A percentile compares a stretch with the other conserved stretches of the same genome.
Evolutionary conservation across 2,113 vertebrate species (phyloP).

Genomic region (Willisornis vidua): DNA sequence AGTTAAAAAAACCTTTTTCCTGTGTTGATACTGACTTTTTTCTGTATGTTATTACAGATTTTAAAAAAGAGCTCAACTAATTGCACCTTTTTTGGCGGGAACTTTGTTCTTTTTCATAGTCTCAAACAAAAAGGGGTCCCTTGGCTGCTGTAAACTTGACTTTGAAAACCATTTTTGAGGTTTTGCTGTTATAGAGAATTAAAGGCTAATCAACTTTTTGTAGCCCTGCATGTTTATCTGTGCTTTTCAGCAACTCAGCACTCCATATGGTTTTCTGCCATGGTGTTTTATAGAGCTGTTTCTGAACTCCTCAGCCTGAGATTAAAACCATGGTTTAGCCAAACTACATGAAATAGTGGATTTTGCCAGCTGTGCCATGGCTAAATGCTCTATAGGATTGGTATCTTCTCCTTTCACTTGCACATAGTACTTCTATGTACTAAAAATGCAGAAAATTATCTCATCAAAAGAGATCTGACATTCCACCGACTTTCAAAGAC

Average conservation of each 20-base stretch:
- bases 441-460: constrained; percentile 4
- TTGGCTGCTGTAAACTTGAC: neutral
- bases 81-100: neutral
- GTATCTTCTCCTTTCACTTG: neutral
- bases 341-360: neutral
- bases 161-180: constrained; percentile 2
- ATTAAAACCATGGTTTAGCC: constrained; percentile 20
- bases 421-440: neutral
- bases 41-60: neutral
- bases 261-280: neutral
- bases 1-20: neutral
- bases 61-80: neutral
- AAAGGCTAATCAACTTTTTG: neutral
- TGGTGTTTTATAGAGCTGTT: neutral
- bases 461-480: constrained; percentile 28
- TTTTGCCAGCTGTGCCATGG: neutral
- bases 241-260: neutral
- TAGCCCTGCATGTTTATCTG: neutral
- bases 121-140: neutral
- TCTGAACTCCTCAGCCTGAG: neutral
- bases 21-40: neutral
- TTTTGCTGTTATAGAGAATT: neutral
- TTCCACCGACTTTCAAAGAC: neutral
- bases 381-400: neutral
- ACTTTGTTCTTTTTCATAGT: neutral